Percentiles rank a stretch among this genome's conserved stretches.
These are phyloP conservation scores for Leptogaster cylindrica DNA, from an alignment of 2,888 invertebrate genomes.

Conservation along the genomic window DNA sequence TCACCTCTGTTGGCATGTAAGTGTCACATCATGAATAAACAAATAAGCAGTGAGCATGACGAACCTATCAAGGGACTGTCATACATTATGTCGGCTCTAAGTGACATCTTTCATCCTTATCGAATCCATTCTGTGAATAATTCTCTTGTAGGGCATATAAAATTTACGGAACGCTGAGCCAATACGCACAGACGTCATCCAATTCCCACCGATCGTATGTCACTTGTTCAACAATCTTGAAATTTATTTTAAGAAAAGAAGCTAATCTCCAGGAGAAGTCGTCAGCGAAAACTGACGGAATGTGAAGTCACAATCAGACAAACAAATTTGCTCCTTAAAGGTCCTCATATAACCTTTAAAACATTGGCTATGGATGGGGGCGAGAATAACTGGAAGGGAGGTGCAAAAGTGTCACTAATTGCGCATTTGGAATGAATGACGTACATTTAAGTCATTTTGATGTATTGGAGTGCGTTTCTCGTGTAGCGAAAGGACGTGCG, in stretches of 20 bases:
- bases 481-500: slow-evolving; percentile 14
- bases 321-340: no score
- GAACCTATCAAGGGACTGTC: slow-evolving; percentile 30
- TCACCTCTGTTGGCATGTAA: slow-evolving; percentile 31
- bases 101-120: slow-evolving; percentile 38
- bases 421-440: slow-evolving; percentile 22
- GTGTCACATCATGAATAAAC: slow-evolving; percentile 38
- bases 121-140: slow-evolving; percentile 16
- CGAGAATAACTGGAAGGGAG: slow-evolving; percentile 15
- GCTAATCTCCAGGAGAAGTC: no score
- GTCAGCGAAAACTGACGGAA: no score
- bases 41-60: slow-evolving; percentile 26
- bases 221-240: no score
- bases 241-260: no score
- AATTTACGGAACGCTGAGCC: background rate
- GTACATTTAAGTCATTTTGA: slow-evolving; percentile 3
- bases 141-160: slow-evolving; percentile 3
- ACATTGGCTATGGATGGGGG: background rate
- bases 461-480: slow-evolving; percentile 15
- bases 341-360: background rate
- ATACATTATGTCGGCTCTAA: slow-evolving; percentile 24
- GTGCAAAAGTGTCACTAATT: no score
- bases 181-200: slow-evolving; percentile 10
- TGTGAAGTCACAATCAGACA: no score
- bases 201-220: background rate